Evolutionary conservation across 2,113 vertebrate species (phyloP), one percentile per base, ranked within the genome.

Genomic region (Haplotaxodon microlepis): DNA sequence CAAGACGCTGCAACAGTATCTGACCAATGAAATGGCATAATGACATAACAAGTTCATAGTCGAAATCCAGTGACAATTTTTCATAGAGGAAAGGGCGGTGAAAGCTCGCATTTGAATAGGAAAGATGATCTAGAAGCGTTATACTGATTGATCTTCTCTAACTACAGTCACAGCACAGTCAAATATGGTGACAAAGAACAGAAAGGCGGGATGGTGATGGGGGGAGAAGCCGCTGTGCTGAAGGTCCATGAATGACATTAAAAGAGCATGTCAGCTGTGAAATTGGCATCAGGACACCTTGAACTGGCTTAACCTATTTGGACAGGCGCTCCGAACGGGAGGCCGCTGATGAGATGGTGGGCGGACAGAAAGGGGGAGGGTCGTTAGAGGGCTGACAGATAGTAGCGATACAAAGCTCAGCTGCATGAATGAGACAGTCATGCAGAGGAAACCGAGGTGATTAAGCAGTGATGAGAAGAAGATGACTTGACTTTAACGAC

Each of bases 181-280:
- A 83, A 89, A 90, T 83, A 88, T 9, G 81, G 71, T 73, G 79
- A 83, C 47, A 90, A 63, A 45, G 84, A 85, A 54, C 16, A 87
- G 86, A 85, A 57, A 84, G 36, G 42, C 80, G 24, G 34, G 53
- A 76, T 9, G 34, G 16, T 16, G 47, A 38, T 66, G 61, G 14
- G 83, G 57, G 51, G 29, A 86, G 36, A 78, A 51, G 69, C 21
- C 16, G 82, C 59, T 86, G 69, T 51, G 86, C 85, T 38, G 59
- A 82, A 83, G 87, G 86, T 91, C 87, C 73, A 84, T 29, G 78
- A 88, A 81, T 93, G 86, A 90, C 88, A 94, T 94, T 78, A 93
- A 95, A 95, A 88, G 93, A 95, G 86, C 84, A 90, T 94, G 93
- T 94, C 94, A 95, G 85, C 94, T 95, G 93, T 94, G 90, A 96